A percentile compares a stretch with the other conserved stretches of the same genome.
These are phyloP conservation scores for Eira barbara DNA, from an alignment of 2,113 vertebrate genomes.

Conservation along the genomic window DNA sequence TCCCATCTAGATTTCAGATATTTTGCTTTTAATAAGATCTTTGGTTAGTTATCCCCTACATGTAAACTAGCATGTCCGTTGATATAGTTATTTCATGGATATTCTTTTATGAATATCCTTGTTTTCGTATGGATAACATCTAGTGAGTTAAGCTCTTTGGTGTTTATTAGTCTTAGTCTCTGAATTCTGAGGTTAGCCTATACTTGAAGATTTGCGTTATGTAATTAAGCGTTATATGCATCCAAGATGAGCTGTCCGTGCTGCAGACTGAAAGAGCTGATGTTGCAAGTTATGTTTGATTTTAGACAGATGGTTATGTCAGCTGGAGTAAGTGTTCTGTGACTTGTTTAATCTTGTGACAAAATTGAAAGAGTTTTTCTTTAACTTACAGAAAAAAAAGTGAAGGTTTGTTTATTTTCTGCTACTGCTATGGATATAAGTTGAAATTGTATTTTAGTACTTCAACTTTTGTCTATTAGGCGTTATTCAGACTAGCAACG, in stretches of 20 bases:
- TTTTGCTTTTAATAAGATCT: conserved; percentile 25
- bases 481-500: conserved; percentile 69
- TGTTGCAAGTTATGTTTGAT: conserved; percentile 22
- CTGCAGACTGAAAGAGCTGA: conserved; percentile 35
- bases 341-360: conserved; percentile 68
- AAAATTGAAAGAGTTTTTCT: conserved; percentile 59
- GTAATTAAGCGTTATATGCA: conserved; percentile 25
- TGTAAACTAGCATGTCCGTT: not conserved
- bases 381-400: not conserved
- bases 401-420: conserved; percentile 52
- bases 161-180: conserved; percentile 36
- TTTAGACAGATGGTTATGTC: conserved; percentile 46
- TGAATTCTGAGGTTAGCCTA: conserved; percentile 59
- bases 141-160: not conserved
- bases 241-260: not conserved
- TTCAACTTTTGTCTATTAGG: conserved; percentile 74
- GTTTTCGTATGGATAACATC: not conserved
- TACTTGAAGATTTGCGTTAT: not conserved
- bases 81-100: not conserved
- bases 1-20: too few relatives aligned
- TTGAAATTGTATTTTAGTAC: conserved; percentile 67
- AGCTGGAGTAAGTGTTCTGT: conserved; percentile 33
- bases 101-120: conserved; percentile 7
- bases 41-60: not conserved
- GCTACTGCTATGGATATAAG: conserved; percentile 28